phyloP scores from a whole-genome alignment of 2,797 vertebrate genomes.

The Natrix natrix region DNA sequence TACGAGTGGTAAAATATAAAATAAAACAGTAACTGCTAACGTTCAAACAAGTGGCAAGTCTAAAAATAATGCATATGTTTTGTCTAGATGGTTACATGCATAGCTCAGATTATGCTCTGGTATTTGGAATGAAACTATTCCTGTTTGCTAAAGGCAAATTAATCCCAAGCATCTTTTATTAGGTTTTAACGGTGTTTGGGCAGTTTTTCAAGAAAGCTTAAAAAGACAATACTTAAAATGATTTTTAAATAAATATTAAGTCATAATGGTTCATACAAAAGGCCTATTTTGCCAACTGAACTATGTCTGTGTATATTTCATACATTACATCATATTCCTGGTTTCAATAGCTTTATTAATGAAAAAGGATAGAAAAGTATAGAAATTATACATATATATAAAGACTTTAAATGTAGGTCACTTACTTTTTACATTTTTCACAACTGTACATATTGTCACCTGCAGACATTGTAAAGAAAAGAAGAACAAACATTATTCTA shows the following conservation, averaged over 20 bases:
- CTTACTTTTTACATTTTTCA: constrained; percentile 99
- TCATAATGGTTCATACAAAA: neutral
- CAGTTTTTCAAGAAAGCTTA: constrained; percentile 6
- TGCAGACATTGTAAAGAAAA: constrained; percentile 60
- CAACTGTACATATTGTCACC: constrained; percentile 99
- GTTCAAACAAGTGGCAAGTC: neutral
- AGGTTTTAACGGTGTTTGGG: neutral
- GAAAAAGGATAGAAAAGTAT: neutral
- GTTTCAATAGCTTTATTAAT: neutral
- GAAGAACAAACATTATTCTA: constrained; percentile 43
- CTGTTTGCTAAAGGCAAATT: neutral
- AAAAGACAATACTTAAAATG: neutral
- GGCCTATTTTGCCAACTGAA: neutral
- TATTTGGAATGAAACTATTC: neutral
- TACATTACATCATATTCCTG: neutral
- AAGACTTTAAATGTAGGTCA: constrained; percentile 26
- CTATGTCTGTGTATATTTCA: neutral
- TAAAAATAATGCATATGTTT: neutral
- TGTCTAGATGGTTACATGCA: neutral
- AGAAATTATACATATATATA: neutral
- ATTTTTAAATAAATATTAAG: neutral
- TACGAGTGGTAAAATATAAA: neutral
- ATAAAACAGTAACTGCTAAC: neutral
- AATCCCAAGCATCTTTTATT: neutral
- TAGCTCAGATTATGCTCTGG: neutral